Base-by-base conservation (phyloP, 2,797 vertebrate genomes). In the Alca torda region DNA sequence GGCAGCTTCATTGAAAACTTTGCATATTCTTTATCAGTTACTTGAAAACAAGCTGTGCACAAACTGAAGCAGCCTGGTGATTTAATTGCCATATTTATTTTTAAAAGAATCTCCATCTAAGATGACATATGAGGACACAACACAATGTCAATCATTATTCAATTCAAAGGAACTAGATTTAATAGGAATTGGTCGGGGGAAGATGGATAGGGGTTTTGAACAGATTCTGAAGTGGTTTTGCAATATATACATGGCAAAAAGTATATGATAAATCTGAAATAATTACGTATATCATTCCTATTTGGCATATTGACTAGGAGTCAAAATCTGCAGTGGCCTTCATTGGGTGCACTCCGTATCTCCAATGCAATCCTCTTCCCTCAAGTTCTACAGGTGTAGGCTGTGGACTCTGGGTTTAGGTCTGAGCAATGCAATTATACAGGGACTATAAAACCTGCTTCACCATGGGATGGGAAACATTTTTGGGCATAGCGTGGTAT, bases 91-190 rank as follows among this genome's bases (percentile, higher is more conserved):
- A 72, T 53, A 31, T 92, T 93, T 92, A 68, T 89, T 90, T 96
- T 94, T 95, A 84, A 92, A 96, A 95, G 74, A 37, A 73, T 80
- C 54, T 84, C 68, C 26, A 14, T 89, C 64, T 70, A 80, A 85
- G 35, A 83, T 85, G 59, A 89, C 50, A 74, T 61, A 84, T 46
- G 53, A 94, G 68, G 68, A 87, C 50, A 64, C 79, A 89, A 80
- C 83, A 89, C 5, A 28, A 31, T 25, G 39, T 83, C 72, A 93
- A 80, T 92, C 74, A 87, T 45, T 89, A 82, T 68, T 90, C 74
- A 83, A 94, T 45, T 6, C 46, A 86, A 82, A 57, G 11, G 11
- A 90, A 48, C 6, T 68, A 84, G 51, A 90, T 84, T 88, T 70
- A 80, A 57, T 9, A 60, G 37, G 43, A 82, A 51, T 24, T 77